Evolutionary conservation across 1,140 invertebrate species (phyloP).

Genomic region (Listronotus oregonensis): DNA sequence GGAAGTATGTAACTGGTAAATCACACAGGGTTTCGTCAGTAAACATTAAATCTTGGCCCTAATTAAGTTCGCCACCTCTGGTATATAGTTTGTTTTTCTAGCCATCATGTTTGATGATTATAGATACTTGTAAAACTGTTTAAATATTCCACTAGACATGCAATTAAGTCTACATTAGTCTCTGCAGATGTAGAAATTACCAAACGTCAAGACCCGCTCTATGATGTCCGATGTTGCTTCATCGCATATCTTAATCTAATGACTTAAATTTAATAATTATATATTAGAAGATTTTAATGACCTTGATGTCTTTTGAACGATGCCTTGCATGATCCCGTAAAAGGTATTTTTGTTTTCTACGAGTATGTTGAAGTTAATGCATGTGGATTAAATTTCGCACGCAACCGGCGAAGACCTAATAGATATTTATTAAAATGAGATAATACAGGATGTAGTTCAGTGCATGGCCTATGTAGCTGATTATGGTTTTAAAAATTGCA

Average conservation of each 20-base stretch:
- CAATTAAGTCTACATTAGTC: slow-evolving; percentile 31
- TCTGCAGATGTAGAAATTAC: slow-evolving; percentile 27
- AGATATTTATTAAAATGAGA: slow-evolving; percentile 2
- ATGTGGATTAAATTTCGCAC: slow-evolving; percentile 25
- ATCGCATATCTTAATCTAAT: slow-evolving; percentile 3
- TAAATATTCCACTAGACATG: slow-evolving; percentile 13
- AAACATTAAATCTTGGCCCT: too few relatives aligned
- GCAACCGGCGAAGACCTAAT: slow-evolving; percentile 5
- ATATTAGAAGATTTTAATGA: slow-evolving; percentile 20
- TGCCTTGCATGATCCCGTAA: slow-evolving; percentile 20
- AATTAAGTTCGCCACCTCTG: too few relatives aligned
- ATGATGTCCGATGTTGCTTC: slow-evolving; percentile 11
- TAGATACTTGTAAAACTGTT: not conserved
- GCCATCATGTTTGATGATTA: too few relatives aligned
- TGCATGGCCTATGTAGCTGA: too few relatives aligned
- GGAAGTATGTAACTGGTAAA: too few relatives aligned
- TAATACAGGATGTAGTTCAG: not conserved
- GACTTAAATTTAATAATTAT: slow-evolving; percentile 30
- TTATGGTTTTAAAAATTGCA: too few relatives aligned
- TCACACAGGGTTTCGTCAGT: too few relatives aligned
- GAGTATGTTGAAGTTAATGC: slow-evolving; percentile 13
- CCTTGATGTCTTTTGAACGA: slow-evolving; percentile 32
- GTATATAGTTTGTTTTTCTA: too few relatives aligned
- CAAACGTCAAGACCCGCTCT: slow-evolving; percentile 9
- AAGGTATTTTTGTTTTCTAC: slow-evolving; percentile 7